Evolutionary conservation across 1,140 invertebrate species (phyloP), one percentile per base, ranked within the genome.

Genomic region (Medauroidea extradentata): DNA sequence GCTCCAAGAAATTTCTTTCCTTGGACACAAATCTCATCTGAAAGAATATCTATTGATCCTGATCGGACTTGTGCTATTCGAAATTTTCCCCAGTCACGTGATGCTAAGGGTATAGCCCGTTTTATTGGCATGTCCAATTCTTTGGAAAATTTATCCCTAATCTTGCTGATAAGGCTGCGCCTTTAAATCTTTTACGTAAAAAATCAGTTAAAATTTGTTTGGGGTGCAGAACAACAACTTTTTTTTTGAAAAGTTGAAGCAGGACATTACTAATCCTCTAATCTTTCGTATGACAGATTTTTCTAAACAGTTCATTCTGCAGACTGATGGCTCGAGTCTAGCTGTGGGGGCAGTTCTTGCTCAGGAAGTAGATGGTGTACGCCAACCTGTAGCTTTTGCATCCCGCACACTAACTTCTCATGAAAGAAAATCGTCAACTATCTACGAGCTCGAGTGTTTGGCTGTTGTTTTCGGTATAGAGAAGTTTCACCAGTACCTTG

Each of bases 401-500:
- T 76, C 75, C 48, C 56, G 69, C 16, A 68, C 65, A 46, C 53
- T 81, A 14, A 68, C 55, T 25, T 54, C 59, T 5, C 57, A 64
- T 1, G 78, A 82, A 67, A 58, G 53, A 11, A 71, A 72, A 16
- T n/a, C n/a, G n/a, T n/a, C n/a, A n/a, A n/a, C n/a, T n/a, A n/a
- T 80, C 75, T 49, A 61, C 60, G 0, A 69, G 67, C 14, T 72
- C 69, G 53, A 78, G 80, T 70, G 70, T 19, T 63, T 81, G 27
- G 75, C 73, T 5, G 64, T 79, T 11, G 50, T 80, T 0, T 66
- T 65, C 57, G 75, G 71, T 8, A 65, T 80, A 1, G 67, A 76
- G 57, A 67, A 77, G 42, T 79, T 78, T 59, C 42, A 68, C 19
- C 63, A 68, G 5, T 82, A 77, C 64, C 41, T 79, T 29, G 68